Conservation (phyloP, 2,888 invertebrate genomes). For the Chrysopilus asiliformis region DNA sequence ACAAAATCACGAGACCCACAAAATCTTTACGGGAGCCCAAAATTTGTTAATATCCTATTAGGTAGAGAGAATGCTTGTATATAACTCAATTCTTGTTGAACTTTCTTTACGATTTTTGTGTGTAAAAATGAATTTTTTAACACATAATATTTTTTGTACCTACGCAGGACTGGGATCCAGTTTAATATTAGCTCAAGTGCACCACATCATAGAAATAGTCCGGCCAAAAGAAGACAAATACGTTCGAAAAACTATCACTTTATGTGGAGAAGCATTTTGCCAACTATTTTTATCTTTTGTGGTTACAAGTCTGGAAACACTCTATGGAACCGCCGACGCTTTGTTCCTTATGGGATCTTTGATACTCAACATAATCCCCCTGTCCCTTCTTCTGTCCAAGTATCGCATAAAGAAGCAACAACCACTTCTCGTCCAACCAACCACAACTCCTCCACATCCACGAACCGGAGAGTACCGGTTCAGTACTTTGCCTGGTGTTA, state of each 20-base stretch:
- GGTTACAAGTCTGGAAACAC: slow-evolving; percentile 32
- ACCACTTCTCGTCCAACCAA: background rate
- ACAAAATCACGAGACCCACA: no score
- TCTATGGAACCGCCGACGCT: slow-evolving; percentile 33
- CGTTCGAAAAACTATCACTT: slow-evolving; percentile 31
- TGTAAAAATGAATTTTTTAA: background rate
- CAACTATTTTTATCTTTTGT: slow-evolving; percentile 34
- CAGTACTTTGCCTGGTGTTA: slow-evolving; percentile 5
- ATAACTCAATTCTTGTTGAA: no score
- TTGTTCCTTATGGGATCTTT: slow-evolving; percentile 31
- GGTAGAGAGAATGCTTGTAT: no score
- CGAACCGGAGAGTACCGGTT: background rate
- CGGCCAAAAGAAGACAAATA: slow-evolving; percentile 34
- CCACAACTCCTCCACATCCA: slow-evolving; percentile 1
- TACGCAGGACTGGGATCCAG: slow-evolving; percentile 32
- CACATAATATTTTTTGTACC: background rate
- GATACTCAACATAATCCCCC: slow-evolving; percentile 31
- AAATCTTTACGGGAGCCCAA: no score
- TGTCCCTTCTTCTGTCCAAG: slow-evolving; percentile 30
- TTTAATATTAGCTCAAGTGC: slow-evolving; percentile 29
- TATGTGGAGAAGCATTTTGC: slow-evolving; percentile 34
- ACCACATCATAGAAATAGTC: slow-evolving; percentile 32
- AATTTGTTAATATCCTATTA: no score
- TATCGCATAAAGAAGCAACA: slow-evolving; percentile 19
- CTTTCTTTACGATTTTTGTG: no score